Evolutionary conservation across 2,888 invertebrate genomes (phyloP), one percentile per base, ranked within the genome.

Genomic region (Macrostomum cliftonense): DNA sequence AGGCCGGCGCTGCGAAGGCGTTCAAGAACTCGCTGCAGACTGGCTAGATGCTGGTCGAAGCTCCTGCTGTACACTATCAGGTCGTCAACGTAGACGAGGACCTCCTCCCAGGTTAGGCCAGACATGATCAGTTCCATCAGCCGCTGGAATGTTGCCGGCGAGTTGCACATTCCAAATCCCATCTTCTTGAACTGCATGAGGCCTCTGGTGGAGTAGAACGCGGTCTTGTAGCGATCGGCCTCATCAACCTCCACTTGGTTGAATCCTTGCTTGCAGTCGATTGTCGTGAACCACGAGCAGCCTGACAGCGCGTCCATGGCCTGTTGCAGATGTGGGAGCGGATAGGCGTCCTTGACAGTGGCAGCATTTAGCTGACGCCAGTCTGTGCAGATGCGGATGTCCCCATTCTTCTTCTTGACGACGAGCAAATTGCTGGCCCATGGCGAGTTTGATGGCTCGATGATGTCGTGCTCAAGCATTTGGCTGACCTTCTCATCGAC

Each of bases 261-360:
- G 28, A 52, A 54, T 2, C 52, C 53, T 14, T 21, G 37, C 36
- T 51, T 53, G 43, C 49, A 42, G 43, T 53, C 54, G 4, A 52
- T 39, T 1, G 46, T 42, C 4, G 43, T 40, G 36, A 55, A 56
- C 17, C 43, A 54, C 12, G 40, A 53, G 1, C 37, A 21, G 2
- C 55, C 58, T 11, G 39, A 4, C 2, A 57, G 21, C 1, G 12
- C 38, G 36, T 55, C 53, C 11, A 58, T 36, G 0, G 53, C 36
- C n/a, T 57, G 56, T n/a, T 58, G 53, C 12, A 56, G 45, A 2
- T 54, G 39, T 9, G 57, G 55, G 9, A 57, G 42, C 1, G 52
- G 48, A 45, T 52, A 55, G 1, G 50, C 21, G 37, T 58, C 53
- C 43, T 56, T 54, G n/a, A 53, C 42, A 1, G 55, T 54, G n/a